Evolutionary conservation across 2,113 vertebrate species (phyloP).

Genomic region (Excalfactoria chinensis): DNA sequence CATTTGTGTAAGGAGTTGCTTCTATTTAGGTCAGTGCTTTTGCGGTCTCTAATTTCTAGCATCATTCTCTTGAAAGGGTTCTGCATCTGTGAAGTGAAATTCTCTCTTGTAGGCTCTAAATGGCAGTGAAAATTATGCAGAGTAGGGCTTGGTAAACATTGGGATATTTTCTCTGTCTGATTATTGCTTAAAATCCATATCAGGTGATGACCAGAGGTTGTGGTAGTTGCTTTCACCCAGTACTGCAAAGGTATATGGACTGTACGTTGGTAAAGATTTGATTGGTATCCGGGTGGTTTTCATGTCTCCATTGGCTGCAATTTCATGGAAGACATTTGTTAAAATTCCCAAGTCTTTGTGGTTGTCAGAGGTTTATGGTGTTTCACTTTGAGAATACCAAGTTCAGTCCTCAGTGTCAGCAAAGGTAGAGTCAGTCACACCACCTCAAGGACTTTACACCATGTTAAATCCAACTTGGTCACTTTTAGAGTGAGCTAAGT

Average conservation of each 20-base stretch:
- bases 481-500: background rate
- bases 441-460: background rate
- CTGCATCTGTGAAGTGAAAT: conserved; percentile 20
- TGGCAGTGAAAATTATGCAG: background rate
- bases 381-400: background rate
- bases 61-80: background rate
- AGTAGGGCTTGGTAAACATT: background rate
- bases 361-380: background rate
- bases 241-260: background rate
- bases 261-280: background rate
- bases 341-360: background rate
- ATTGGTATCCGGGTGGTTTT: background rate
- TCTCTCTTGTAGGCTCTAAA: background rate
- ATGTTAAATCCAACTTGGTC: background rate
- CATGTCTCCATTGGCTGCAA: background rate
- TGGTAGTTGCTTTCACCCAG: background rate
- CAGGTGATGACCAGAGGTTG: background rate
- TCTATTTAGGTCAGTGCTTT: conserved; percentile 40
- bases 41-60: conserved; percentile 10
- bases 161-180: background rate
- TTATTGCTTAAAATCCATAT: background rate
- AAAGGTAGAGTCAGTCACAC: background rate
- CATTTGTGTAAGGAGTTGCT: background rate
- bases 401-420: background rate
- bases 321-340: background rate